Conservation (phyloP, 64 coral and sea anemone species). For the Montipora sp. region DNA sequence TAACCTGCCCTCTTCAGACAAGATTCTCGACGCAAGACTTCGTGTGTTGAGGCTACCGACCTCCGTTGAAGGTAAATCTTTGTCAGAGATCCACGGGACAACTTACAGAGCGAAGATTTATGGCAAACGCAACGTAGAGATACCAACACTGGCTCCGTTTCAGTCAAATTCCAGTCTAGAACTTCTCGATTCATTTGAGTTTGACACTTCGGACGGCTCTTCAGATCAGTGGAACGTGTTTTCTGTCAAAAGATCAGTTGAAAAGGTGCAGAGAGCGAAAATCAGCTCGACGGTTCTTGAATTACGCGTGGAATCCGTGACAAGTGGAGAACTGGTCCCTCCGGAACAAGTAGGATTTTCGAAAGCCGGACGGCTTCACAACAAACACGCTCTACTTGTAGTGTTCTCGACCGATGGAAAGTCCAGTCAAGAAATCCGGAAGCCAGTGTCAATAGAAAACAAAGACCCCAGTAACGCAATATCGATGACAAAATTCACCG, state of each 20-base stretch:
- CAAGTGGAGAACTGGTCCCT: conserved; percentile 67
- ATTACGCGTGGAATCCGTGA: conserved; percentile 79
- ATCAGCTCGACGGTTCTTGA: conserved; percentile 56
- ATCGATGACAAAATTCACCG: not conserved
- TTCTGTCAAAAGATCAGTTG: conserved; percentile 75
- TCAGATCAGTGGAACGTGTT: conserved; percentile 84
- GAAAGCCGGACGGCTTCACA: conserved; percentile 73
- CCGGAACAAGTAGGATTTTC: conserved; percentile 82
- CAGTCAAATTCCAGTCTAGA: not conserved
- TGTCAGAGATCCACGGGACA: conserved; percentile 69
- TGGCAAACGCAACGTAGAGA: conserved; percentile 44
- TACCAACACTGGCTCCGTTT: conserved; percentile 43
- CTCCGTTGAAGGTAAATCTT: conserved; percentile 14
- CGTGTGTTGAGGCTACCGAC: conserved; percentile 75
- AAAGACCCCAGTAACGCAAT: conserved; percentile 73
- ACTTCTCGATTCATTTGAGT: conserved; percentile 72
- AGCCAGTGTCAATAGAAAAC: conserved; percentile 56
- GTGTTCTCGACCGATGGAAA: conserved; percentile 84
- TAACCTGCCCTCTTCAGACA: conserved; percentile 70
- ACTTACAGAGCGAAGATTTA: conserved; percentile 85
- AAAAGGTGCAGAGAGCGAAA: conserved; percentile 69
- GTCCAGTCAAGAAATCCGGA: conserved; percentile 34
- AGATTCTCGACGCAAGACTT: conserved; percentile 77
- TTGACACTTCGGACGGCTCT: conserved; percentile 84
- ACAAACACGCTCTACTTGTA: conserved; percentile 85